Conservation (phyloP, 2,113 vertebrate species). For the Dicaeum eximium region DNA sequence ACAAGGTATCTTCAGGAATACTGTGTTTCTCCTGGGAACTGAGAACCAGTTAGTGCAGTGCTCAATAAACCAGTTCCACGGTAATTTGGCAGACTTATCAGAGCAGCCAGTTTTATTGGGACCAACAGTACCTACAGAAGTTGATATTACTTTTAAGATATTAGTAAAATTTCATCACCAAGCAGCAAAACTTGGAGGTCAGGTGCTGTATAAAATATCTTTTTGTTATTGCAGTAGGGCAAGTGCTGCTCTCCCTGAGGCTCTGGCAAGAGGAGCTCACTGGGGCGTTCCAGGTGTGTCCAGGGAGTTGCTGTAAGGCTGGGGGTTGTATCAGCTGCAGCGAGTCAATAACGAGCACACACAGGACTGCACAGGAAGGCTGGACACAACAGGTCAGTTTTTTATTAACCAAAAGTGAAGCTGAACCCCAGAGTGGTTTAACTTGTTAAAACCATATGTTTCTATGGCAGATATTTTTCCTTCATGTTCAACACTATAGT, state of each 20-base stretch:
- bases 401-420: slow-evolving; percentile 77
- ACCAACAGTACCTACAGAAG: not conserved
- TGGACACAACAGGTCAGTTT: slow-evolving; percentile 72
- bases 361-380: slow-evolving; percentile 40
- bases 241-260: not conserved
- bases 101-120: not conserved
- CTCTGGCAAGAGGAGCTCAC: not conserved
- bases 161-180: not conserved
- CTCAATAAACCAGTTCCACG: not conserved
- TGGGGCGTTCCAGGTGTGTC: not conserved
- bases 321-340: not conserved
- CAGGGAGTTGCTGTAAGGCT: not conserved
- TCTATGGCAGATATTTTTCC: slow-evolving; percentile 52
- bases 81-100: not conserved
- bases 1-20: not conserved
- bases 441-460: slow-evolving; percentile 55
- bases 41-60: not conserved
- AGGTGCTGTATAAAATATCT: not conserved
- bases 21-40: not conserved
- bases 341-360: slow-evolving; percentile 41
- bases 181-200: not conserved
- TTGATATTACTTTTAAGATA: not conserved
- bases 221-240: not conserved
- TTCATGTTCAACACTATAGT: slow-evolving; percentile 54
- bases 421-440: slow-evolving; percentile 63